Evolutionary conservation across 2,888 invertebrate species (phyloP).

Genomic region (Sminthurides aquaticus): DNA sequence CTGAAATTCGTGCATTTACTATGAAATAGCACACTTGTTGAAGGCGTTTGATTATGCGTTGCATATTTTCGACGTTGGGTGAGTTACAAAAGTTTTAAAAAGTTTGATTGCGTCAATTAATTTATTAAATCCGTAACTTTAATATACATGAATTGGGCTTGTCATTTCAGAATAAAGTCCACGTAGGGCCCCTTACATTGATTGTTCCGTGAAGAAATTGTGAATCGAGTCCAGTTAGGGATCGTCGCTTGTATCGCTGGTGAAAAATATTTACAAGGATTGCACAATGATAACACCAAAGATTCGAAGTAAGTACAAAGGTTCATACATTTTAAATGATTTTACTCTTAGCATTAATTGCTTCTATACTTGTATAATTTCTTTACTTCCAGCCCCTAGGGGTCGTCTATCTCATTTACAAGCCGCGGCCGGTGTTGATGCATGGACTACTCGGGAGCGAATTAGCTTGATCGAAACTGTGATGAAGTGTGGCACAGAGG

Average conservation of each 20-base stretch:
- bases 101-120: too few relatives aligned
- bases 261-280: background rate
- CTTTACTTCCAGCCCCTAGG: conserved; percentile 3
- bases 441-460: conserved; percentile 17
- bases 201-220: too few relatives aligned
- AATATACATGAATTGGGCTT: too few relatives aligned
- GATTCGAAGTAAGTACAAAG: conserved; percentile 5
- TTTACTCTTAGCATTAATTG: background rate
- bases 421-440: conserved; percentile 10
- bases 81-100: too few relatives aligned
- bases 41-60: too few relatives aligned
- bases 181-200: too few relatives aligned
- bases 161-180: too few relatives aligned
- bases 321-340: background rate
- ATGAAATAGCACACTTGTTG: too few relatives aligned
- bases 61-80: too few relatives aligned
- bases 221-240: too few relatives aligned
- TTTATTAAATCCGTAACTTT: too few relatives aligned
- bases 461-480: conserved; percentile 19
- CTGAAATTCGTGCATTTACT: too few relatives aligned
- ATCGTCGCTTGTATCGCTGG: background rate
- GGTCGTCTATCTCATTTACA: conserved; percentile 8
- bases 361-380: background rate
- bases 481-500: conserved; percentile 6
- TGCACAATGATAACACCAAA: conserved; percentile 8